A percentile compares a stretch with the other conserved stretches of the same genome.
Evolutionary conservation across 1,140 invertebrate species (phyloP).

Genomic region (Andricus grossulariae): DNA sequence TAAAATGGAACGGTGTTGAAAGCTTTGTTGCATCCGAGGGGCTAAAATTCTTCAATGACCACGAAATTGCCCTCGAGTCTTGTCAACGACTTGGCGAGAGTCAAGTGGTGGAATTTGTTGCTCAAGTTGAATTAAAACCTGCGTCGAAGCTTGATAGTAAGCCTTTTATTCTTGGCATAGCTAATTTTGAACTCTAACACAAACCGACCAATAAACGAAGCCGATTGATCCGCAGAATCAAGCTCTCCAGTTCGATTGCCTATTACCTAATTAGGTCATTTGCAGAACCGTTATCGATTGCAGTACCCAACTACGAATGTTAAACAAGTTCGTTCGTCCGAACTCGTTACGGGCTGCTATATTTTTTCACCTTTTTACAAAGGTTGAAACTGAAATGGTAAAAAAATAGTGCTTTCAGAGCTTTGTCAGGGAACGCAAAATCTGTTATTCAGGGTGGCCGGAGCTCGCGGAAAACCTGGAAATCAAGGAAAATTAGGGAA

Average conservation of each 20-base stretch:
- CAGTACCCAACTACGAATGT: background rate
- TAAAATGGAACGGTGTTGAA: too few species aligned
- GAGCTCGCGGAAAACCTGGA: too few species aligned
- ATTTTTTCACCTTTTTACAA: too few species aligned
- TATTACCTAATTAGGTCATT: constrained; percentile 22
- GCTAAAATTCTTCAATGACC: background rate
- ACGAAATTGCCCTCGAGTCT: background rate
- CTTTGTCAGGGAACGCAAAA: too few species aligned
- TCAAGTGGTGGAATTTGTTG: background rate
- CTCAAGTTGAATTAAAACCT: background rate
- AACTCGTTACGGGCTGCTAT: background rate
- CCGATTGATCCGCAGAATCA: constrained; percentile 22
- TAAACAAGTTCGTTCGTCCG: background rate
- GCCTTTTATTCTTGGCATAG: constrained; percentile 28
- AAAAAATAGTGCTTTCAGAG: too few species aligned
- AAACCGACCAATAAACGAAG: constrained; percentile 11
- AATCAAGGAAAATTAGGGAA: too few species aligned
- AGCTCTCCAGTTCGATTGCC: background rate
- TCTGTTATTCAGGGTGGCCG: too few species aligned
- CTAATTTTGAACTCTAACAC: constrained; percentile 12
- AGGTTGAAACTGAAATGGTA: too few species aligned
- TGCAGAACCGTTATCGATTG: constrained; percentile 27
- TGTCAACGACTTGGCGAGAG: background rate
- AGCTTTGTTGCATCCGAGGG: too few species aligned
- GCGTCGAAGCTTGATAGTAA: background rate